phyloP scores from a whole-genome alignment of 2,113 vertebrate genomes.

The Pandion haliaetus region DNA sequence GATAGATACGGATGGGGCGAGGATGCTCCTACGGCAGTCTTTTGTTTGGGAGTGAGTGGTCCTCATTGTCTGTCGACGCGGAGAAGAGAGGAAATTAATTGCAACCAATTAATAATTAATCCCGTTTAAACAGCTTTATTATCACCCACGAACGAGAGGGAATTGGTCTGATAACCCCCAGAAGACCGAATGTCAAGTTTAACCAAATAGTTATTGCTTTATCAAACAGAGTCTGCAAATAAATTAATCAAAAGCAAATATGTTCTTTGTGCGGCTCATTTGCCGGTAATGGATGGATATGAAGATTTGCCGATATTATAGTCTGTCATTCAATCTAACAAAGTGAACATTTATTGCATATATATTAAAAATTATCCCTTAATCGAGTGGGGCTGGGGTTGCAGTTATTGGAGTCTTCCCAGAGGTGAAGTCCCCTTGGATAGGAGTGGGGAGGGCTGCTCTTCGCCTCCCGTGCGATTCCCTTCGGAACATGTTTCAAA shows the following conservation, averaged over 20 bases:
- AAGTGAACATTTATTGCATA: conserved; percentile 99
- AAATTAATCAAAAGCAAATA: conserved; percentile 98
- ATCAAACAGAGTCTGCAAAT: conserved; percentile 93
- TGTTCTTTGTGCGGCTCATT: conserved; percentile 87
- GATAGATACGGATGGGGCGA: background rate
- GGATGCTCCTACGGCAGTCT: conserved; percentile 13
- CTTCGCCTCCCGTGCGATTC: conserved; percentile 77
- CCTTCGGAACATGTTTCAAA: conserved; percentile 83
- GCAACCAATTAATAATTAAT: conserved; percentile 90
- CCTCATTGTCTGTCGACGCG: conserved; percentile 42
- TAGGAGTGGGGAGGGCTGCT: conserved; percentile 60
- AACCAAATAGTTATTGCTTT: conserved; percentile 94
- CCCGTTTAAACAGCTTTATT: conserved; percentile 80
- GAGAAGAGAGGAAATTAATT: conserved; percentile 81
- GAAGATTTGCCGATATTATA: conserved; percentile 98
- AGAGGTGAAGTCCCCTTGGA: conserved; percentile 95
- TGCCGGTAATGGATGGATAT: conserved; percentile 95
- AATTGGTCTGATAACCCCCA: conserved; percentile 84
- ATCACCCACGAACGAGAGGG: conserved; percentile 74
- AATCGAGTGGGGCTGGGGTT: conserved; percentile 88
- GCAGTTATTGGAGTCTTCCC: conserved; percentile 94
- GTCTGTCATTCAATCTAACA: conserved; percentile 99
- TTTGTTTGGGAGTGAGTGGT: conserved; percentile 71
- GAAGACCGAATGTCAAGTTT: conserved; percentile 87
- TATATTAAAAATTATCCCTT: conserved; percentile 99